Conservation (phyloP, 35 echinoderm and acorn worm genomes). For the Nesometra sesokonis region DNA sequence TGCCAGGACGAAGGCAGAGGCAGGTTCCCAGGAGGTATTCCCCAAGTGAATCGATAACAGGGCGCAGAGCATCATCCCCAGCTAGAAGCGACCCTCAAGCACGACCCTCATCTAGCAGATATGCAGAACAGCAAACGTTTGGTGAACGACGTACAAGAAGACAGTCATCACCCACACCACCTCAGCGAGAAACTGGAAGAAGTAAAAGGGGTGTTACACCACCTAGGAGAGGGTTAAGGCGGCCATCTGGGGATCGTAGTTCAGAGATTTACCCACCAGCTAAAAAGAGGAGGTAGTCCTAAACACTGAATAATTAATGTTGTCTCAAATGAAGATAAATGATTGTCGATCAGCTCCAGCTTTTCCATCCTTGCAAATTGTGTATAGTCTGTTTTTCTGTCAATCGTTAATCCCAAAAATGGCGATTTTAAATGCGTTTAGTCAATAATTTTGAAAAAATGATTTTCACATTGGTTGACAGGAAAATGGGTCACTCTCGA, state of each 20-base stretch:
- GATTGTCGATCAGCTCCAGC: too few species aligned
- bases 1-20: not conserved
- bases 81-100: not conserved
- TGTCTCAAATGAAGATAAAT: too few species aligned
- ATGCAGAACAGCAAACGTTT: not conserved
- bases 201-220: not conserved
- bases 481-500: too few species aligned
- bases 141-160: not conserved
- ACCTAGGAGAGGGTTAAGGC: not conserved
- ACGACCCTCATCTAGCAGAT: not conserved
- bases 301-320: not conserved
- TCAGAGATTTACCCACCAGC: not conserved
- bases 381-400: too few species aligned
- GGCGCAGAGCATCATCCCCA: not conserved
- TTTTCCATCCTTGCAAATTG: too few species aligned
- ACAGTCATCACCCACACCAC: not conserved
- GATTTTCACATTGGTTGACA: too few species aligned
- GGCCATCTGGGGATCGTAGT: not conserved
- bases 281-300: not conserved
- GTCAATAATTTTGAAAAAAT: too few species aligned
- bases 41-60: conserved; percentile 34
- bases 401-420: too few species aligned
- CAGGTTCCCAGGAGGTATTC: conserved; percentile 31
- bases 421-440: too few species aligned
- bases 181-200: not conserved